phyloP scores from a whole-genome alignment of 1,140 invertebrate species.

The Chlorops oryzae region DNA sequence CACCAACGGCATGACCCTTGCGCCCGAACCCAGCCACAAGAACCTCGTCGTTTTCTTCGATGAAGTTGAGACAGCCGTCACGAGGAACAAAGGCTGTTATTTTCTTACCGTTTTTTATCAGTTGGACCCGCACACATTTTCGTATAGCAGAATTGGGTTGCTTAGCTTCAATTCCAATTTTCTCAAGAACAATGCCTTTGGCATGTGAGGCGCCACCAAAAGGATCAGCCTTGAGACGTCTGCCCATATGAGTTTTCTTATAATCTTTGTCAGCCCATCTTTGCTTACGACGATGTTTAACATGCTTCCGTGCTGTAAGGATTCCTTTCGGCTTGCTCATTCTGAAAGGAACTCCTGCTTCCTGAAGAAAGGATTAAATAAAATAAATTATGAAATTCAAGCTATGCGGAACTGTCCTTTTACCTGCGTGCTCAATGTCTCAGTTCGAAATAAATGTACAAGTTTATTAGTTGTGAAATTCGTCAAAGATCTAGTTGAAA shows the following conservation, averaged over 20 bases:
- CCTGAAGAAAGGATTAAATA: too few relatives aligned
- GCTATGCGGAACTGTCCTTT: too few relatives aligned
- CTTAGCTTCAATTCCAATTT: slow-evolving; percentile 99
- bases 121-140: slow-evolving; percentile 97
- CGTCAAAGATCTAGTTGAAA: too few relatives aligned
- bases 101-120: slow-evolving; percentile 99
- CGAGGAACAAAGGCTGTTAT: slow-evolving; percentile 99
- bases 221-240: slow-evolving; percentile 99
- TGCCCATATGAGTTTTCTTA: slow-evolving; percentile 99
- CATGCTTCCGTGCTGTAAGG: slow-evolving; percentile 95
- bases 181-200: slow-evolving; percentile 99
- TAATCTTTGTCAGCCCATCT: slow-evolving; percentile 99
- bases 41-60: slow-evolving; percentile 99
- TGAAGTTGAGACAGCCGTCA: slow-evolving; percentile 98
- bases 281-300: slow-evolving; percentile 93
- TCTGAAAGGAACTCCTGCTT: slow-evolving; percentile 13
- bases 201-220: slow-evolving; percentile 99
- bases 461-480: too few relatives aligned
- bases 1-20: slow-evolving; percentile 99
- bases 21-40: slow-evolving; percentile 98
- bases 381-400: too few relatives aligned
- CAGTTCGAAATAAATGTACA: too few relatives aligned
- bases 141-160: slow-evolving; percentile 99
- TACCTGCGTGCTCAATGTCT: too few relatives aligned
- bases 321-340: slow-evolving; percentile 97